phyloP scores from a whole-genome alignment of 2,113 vertebrate genomes.

The Lepus europaeus region DNA sequence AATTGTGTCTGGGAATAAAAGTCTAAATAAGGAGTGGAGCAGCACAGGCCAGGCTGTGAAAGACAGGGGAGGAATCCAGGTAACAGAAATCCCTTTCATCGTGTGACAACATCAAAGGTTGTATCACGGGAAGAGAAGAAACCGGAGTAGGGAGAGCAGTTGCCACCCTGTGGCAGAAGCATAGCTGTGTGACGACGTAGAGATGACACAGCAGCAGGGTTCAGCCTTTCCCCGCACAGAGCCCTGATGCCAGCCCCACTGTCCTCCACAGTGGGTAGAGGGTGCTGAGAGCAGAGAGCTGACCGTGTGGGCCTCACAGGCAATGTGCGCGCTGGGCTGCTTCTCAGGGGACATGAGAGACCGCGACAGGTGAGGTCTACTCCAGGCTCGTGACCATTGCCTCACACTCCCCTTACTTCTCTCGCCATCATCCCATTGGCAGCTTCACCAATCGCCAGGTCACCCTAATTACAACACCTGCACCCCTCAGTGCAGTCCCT shows the following conservation, averaged over 20 bases:
- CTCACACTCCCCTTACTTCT: not conserved
- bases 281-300: fast-evolving
- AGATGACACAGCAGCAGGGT: fast-evolving
- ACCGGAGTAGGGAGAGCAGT: fast-evolving
- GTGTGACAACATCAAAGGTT: not conserved
- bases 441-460: no score
- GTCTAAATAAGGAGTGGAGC: not conserved
- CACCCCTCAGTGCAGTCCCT: fast-evolving
- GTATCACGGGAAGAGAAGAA: not conserved
- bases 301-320: fast-evolving
- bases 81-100: not conserved
- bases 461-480: fast-evolving
- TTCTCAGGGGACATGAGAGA: fast-evolving
- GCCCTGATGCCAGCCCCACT: not conserved
- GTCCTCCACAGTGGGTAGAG: no score
- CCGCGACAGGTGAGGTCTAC: fast-evolving
- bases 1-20: not conserved
- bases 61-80: not conserved
- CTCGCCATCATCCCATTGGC: no score
- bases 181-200: fast-evolving
- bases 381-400: fast-evolving
- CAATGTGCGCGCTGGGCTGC: fast-evolving
- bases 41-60: not conserved
- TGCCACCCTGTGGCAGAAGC: fast-evolving
- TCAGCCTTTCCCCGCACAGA: no score